These are phyloP conservation scores for Acipenser transmontanus DNA, from an alignment of 2,797 vertebrate species.

Conservation along the genomic window DNA sequence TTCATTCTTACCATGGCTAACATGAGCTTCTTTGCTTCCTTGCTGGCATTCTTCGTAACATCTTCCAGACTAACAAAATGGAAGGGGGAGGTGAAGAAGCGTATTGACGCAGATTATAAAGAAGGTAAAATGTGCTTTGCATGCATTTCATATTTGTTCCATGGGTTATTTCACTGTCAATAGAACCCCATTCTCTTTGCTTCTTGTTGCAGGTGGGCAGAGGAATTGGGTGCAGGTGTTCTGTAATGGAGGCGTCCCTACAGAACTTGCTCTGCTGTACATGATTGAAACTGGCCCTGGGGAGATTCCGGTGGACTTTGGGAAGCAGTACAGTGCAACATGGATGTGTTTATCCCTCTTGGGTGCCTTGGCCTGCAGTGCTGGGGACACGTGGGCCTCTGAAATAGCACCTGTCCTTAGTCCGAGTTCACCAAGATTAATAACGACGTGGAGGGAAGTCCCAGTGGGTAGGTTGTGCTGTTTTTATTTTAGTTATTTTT, in stretches of 20 bases:
- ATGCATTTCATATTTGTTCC: too few relatives aligned
- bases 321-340: constrained; percentile 82
- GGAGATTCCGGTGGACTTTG: constrained; percentile 87
- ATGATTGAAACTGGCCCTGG: constrained; percentile 94
- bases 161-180: too few relatives aligned
- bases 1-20: constrained; percentile 89
- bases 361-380: constrained; percentile 78
- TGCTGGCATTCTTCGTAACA: constrained; percentile 83
- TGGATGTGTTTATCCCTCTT: constrained; percentile 93
- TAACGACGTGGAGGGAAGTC: constrained; percentile 88
- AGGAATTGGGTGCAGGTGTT: constrained; percentile 94
- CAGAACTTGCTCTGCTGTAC: constrained; percentile 86
- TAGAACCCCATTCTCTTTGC: too few relatives aligned
- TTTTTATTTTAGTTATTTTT: neutral
- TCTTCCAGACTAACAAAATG: constrained; percentile 89
- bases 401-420: constrained; percentile 83
- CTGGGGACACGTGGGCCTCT: constrained; percentile 93
- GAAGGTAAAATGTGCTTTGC: constrained; percentile 67
- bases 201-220: constrained; percentile 72
- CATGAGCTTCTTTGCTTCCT: constrained; percentile 83
- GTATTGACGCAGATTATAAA: constrained; percentile 82
- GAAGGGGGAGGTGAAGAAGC: constrained; percentile 75
- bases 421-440: constrained; percentile 71
- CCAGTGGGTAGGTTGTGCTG: constrained; percentile 67
- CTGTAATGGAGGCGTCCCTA: constrained; percentile 87